Conservation (phyloP, 35 echinoderm and acorn worm genomes). For the Ophiothrix spiculata region DNA sequence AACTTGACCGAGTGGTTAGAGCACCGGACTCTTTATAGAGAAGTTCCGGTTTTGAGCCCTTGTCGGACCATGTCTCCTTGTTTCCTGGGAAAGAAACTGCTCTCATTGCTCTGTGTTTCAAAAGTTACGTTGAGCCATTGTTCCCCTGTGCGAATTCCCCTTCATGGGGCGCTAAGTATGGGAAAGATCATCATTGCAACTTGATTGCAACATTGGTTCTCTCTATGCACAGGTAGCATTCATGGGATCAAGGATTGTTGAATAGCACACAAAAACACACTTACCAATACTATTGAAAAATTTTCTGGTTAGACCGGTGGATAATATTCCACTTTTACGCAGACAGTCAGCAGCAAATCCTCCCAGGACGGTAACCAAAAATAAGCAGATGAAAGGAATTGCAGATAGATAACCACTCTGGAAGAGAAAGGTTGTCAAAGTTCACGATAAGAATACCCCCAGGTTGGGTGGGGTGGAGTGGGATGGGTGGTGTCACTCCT, state of each 20-base stretch:
- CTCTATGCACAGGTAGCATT: no score
- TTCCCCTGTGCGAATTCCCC: background rate
- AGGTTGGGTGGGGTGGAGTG: no score
- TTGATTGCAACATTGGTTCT: no score
- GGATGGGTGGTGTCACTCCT: no score
- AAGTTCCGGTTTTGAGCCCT: no score
- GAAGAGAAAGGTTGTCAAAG: no score
- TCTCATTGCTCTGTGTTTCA: background rate
- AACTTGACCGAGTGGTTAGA: no score
- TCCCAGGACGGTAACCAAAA: constrained; percentile 23
- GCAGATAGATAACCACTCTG: constrained; percentile 90
- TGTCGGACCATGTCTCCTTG: no score
- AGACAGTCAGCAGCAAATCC: constrained; percentile 77
- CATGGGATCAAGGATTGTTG: background rate
- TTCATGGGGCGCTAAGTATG: no score
- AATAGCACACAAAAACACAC: background rate
- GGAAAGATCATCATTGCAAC: no score
- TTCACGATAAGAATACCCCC: no score
- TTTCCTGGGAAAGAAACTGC: background rate
- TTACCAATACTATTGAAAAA: constrained; percentile 47
- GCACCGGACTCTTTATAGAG: no score
- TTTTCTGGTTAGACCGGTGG: constrained; percentile 77
- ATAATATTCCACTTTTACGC: constrained; percentile 34
- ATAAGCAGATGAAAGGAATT: constrained; percentile 67
- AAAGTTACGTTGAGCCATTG: background rate